Conservation (phyloP, 2,888 invertebrate genomes). For the Marasmarcha lunaedactyla region DNA sequence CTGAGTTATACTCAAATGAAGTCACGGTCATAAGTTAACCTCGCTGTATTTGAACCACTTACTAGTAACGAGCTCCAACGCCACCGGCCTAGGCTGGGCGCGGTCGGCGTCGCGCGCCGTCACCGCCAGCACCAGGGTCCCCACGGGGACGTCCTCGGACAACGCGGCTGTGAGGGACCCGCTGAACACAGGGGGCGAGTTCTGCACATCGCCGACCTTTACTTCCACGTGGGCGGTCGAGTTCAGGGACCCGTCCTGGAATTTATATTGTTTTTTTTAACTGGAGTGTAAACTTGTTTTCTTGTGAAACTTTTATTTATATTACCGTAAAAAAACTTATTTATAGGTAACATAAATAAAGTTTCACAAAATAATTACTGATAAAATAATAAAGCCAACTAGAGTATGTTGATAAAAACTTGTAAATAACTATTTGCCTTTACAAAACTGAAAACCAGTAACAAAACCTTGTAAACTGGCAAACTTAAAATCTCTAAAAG, state of each 20-base stretch:
- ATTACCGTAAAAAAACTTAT: background rate
- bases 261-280: too few species aligned
- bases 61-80: constrained; percentile 85
- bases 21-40: too few species aligned
- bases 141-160: constrained; percentile 86
- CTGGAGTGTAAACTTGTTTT: too few species aligned
- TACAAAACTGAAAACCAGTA: too few species aligned
- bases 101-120: constrained; percentile 88
- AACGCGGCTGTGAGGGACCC: constrained; percentile 84
- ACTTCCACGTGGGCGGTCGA: constrained; percentile 81
- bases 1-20: too few species aligned
- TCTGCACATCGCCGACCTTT: constrained; percentile 86
- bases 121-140: constrained; percentile 82
- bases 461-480: too few species aligned
- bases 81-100: constrained; percentile 83
- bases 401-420: too few species aligned
- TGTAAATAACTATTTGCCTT: too few species aligned
- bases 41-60: too few species aligned
- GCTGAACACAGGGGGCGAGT: constrained; percentile 86
- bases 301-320: background rate
- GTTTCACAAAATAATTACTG: background rate
- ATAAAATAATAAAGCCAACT: too few species aligned
- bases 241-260: constrained; percentile 82
- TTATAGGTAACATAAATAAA: too few species aligned
- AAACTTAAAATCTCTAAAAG: too few species aligned